phyloP scores from a whole-genome alignment of 1,140 invertebrate genomes.

The Zophobas morio region DNA sequence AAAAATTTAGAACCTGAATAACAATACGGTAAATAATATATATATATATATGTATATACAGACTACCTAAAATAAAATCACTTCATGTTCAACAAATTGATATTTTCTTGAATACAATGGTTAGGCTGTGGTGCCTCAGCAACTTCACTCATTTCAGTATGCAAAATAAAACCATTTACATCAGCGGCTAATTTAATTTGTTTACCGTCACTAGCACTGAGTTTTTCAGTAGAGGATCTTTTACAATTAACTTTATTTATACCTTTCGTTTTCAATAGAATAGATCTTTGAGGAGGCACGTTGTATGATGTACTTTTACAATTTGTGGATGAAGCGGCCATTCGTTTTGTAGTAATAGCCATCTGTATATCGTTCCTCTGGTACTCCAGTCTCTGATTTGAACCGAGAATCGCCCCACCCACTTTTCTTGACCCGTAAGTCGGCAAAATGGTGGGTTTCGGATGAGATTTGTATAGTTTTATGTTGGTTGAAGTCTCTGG shows the following conservation, averaged over 20 bases:
- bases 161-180: slow-evolving; percentile 59
- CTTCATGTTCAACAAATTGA: slow-evolving; percentile 55
- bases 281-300: slow-evolving; percentile 53
- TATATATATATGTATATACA: not conserved
- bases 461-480: slow-evolving; percentile 60
- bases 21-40: slow-evolving; percentile 7
- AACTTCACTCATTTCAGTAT: slow-evolving; percentile 58
- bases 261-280: slow-evolving; percentile 57
- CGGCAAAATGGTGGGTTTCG: slow-evolving; percentile 58
- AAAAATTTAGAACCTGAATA: slow-evolving; percentile 9
- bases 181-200: slow-evolving; percentile 54
- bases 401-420: slow-evolving; percentile 57
- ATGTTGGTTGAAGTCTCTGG: slow-evolving; percentile 47
- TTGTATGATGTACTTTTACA: slow-evolving; percentile 51
- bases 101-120: slow-evolving; percentile 56
- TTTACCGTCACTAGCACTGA: slow-evolving; percentile 57
- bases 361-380: slow-evolving; percentile 59
- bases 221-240: slow-evolving; percentile 55
- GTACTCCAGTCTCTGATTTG: slow-evolving; percentile 57
- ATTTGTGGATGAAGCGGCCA: slow-evolving; percentile 51
- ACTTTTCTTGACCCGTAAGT: slow-evolving; percentile 56
- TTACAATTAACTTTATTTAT: slow-evolving; percentile 56
- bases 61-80: slow-evolving; percentile 42
- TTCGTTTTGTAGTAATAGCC: slow-evolving; percentile 52
- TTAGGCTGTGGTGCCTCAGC: slow-evolving; percentile 53